Evolutionary conservation across 1,140 invertebrate genomes (phyloP).

Genomic region (Euglossa dilemma): DNA sequence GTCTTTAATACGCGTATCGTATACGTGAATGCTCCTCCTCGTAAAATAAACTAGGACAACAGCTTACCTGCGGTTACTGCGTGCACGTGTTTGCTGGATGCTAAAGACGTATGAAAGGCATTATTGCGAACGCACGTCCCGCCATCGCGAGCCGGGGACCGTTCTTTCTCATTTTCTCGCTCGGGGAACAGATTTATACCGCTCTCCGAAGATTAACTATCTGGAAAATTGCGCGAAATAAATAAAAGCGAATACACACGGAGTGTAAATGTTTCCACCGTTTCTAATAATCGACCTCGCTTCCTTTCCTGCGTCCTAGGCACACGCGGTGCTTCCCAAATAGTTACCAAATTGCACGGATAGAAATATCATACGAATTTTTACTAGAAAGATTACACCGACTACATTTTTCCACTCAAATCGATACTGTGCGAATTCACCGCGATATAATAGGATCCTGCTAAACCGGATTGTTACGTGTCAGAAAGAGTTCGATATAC

Average conservation of each 20-base stretch:
- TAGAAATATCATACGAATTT: too few relatives aligned
- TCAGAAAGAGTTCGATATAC: too few relatives aligned
- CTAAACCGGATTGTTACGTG: too few relatives aligned
- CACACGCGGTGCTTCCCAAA: background rate
- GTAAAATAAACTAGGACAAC: slow-evolving; percentile 57
- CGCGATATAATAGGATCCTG: too few relatives aligned
- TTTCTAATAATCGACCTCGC: background rate
- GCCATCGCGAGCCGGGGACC: background rate
- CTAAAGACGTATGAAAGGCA: slow-evolving; percentile 30
- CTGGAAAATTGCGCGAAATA: background rate
- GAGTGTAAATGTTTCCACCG: slow-evolving; percentile 4
- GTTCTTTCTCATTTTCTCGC: slow-evolving; percentile 41
- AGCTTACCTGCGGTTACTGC: slow-evolving; percentile 46
- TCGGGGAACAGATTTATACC: slow-evolving; percentile 6
- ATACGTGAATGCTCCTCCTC: slow-evolving; percentile 35
- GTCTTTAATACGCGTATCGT: slow-evolving; percentile 33
- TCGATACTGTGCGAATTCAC: too few relatives aligned
- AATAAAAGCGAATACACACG: background rate
- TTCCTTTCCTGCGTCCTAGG: background rate
- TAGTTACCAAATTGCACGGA: too few relatives aligned
- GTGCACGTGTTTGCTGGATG: slow-evolving; percentile 35
- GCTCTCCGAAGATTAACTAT: background rate
- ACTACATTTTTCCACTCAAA: too few relatives aligned
- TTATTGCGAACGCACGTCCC: slow-evolving; percentile 17
- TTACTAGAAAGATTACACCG: too few relatives aligned